Conservation (phyloP, 2,797 vertebrate species). For the Notoglanidium macrostoma region DNA sequence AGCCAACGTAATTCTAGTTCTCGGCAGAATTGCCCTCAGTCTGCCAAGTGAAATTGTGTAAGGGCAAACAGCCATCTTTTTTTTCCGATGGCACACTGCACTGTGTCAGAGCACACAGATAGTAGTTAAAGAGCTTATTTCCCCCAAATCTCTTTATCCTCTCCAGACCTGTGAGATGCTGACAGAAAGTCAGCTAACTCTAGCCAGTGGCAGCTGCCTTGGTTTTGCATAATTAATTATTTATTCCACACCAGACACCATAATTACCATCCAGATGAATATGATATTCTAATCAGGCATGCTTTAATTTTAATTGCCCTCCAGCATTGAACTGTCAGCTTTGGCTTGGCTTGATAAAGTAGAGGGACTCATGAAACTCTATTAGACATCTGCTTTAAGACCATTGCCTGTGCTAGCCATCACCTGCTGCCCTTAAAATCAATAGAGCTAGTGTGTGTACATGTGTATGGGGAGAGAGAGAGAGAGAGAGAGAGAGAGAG, state of each 20-base stretch:
- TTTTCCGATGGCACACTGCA: conserved; percentile 68
- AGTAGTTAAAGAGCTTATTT: conserved; percentile 83
- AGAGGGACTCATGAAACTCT: conserved; percentile 85
- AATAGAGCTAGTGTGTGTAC: conserved; percentile 65
- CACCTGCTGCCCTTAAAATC: conserved; percentile 72
- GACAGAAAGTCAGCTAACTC: conserved; percentile 95
- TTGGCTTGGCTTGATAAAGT: conserved; percentile 89
- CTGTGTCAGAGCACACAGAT: conserved; percentile 74
- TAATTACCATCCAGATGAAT: conserved; percentile 99
- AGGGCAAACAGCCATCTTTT: conserved; percentile 71
- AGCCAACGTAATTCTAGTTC: neutral
- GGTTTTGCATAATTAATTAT: conserved; percentile 99
- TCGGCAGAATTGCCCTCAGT: conserved; percentile 56
- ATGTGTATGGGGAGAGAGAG: conserved; percentile 6
- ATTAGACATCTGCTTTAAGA: conserved; percentile 95
- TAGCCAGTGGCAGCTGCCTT: conserved; percentile 96
- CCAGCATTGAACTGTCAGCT: conserved; percentile 96
- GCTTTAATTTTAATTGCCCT: conserved; percentile 94
- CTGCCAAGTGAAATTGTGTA: conserved; percentile 71
- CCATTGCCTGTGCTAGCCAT: conserved; percentile 69
- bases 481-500: conserved; percentile 4
- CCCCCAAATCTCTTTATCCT: conserved; percentile 86
- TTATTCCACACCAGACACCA: conserved; percentile 94
- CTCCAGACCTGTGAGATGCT: conserved; percentile 82
- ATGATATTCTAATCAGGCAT: conserved; percentile 98